Percentiles rank a stretch among this genome's conserved stretches.
Evolutionary conservation across 2,113 vertebrate genomes (phyloP).

Genomic region (Mobula hypostoma): DNA sequence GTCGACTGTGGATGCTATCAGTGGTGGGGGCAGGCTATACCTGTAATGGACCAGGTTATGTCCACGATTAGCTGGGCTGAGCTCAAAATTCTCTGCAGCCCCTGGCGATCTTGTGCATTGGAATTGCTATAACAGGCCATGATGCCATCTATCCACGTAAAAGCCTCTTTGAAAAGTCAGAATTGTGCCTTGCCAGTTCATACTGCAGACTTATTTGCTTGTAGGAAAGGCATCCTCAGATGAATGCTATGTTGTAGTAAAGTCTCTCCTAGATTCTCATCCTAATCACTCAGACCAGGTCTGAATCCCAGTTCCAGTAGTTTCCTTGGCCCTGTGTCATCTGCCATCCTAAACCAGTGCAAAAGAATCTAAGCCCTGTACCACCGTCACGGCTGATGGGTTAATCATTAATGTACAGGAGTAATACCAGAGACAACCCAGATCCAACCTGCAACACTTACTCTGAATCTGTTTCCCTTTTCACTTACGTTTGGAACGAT

Average conservation of each 20-base stretch:
- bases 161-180: too few species aligned
- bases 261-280: neutral
- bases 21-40: too few species aligned
- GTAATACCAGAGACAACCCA: neutral
- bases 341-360: neutral
- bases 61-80: too few species aligned
- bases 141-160: too few species aligned
- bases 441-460: neutral
- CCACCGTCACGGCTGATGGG: too few species aligned
- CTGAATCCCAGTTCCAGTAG: neutral
- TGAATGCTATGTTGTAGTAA: neutral
- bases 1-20: too few species aligned
- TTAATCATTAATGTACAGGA: neutral
- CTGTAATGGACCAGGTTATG: too few species aligned
- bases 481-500: too few species aligned
- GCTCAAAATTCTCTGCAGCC: too few species aligned
- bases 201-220: neutral
- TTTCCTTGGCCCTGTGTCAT: neutral
- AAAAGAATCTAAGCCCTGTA: neutral
- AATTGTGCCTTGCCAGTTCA: neutral
- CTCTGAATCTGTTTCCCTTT: too few species aligned
- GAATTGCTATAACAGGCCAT: too few species aligned
- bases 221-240: neutral
- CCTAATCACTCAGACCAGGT: neutral
- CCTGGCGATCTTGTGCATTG: too few species aligned